These are phyloP conservation scores for Hippocampus abdominalis DNA, from an alignment of 2,113 vertebrate species.

Conservation along the genomic window DNA sequence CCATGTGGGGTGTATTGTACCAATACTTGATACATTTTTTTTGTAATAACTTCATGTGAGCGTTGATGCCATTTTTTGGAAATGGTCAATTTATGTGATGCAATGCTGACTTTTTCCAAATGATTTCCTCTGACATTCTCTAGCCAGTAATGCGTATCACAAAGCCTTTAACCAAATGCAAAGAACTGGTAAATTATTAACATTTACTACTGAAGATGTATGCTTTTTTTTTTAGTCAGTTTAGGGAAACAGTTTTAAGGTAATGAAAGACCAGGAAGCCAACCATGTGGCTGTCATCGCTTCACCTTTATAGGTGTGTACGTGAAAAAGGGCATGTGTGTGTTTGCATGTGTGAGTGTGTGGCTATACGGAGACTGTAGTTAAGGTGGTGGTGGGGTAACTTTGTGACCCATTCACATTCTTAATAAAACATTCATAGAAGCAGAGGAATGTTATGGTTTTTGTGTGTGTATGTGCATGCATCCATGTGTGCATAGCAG, in stretches of 20 bases:
- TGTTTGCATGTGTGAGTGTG: slow-evolving; percentile 31
- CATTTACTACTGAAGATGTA: not conserved
- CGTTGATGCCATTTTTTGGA: too few species aligned
- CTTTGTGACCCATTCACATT: slow-evolving; percentile 77
- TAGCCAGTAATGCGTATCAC: slow-evolving; percentile 14
- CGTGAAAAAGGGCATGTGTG: not conserved
- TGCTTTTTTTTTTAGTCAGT: not conserved
- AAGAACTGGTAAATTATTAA: slow-evolving; percentile 16
- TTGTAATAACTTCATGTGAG: too few species aligned
- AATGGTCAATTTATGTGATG: not conserved
- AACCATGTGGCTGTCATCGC: slow-evolving; percentile 31
- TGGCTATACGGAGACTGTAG: slow-evolving; percentile 62
- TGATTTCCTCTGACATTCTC: not conserved
- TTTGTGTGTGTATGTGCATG: slow-evolving; percentile 38
- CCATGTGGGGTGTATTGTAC: too few species aligned
- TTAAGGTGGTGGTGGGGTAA: slow-evolving; percentile 45
- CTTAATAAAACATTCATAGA: slow-evolving; percentile 80
- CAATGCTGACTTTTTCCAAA: not conserved
- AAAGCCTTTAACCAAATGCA: slow-evolving; percentile 35
- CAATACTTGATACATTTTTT: too few species aligned
- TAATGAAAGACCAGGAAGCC: slow-evolving; percentile 40
- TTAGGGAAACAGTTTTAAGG: slow-evolving; percentile 33
- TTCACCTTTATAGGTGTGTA: slow-evolving; percentile 46
- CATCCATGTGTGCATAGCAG: slow-evolving; percentile 16
- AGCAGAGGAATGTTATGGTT: slow-evolving; percentile 77